phyloP scores from a whole-genome alignment of 2,888 invertebrate genomes.

The Pediacus dermestoides region DNA sequence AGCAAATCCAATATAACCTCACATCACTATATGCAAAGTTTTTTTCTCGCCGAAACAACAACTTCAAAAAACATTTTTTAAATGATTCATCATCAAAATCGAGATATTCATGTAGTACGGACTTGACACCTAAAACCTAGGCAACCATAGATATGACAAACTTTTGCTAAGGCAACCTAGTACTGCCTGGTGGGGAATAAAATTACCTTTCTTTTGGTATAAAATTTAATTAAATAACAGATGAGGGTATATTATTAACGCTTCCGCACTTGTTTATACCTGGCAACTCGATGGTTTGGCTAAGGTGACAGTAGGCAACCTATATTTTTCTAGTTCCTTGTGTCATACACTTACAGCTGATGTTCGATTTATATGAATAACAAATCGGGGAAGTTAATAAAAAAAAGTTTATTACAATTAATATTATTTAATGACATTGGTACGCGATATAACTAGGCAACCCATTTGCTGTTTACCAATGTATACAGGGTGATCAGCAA shows the following conservation, averaged over 20 bases:
- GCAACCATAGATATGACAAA: conserved; percentile 12
- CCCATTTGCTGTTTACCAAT: conserved; percentile 3
- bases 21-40: conserved; percentile 8
- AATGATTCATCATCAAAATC: conserved; percentile 13
- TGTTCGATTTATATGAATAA: conserved; percentile 4
- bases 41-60: conserved; percentile 14
- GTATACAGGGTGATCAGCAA: too few relatives aligned
- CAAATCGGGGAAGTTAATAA: conserved; percentile 1
- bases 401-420: neutral
- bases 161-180: conserved; percentile 2
- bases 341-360: neutral
- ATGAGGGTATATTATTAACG: conserved; percentile 13
- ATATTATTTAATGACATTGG: conserved; percentile 2
- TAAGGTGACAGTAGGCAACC: conserved; percentile 12
- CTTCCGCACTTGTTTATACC: conserved; percentile 10
- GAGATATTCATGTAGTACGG: too few relatives aligned
- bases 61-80: conserved; percentile 13
- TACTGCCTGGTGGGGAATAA: neutral
- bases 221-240: conserved; percentile 14
- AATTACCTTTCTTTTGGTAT: conserved; percentile 7
- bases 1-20: too few relatives aligned
- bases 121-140: conserved; percentile 7
- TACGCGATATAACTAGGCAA: conserved; percentile 6
- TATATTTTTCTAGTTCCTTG: conserved; percentile 11
- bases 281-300: conserved; percentile 7